Base-by-base conservation (phyloP, 2,113 vertebrate species). In the Empidonax alnorum region DNA sequence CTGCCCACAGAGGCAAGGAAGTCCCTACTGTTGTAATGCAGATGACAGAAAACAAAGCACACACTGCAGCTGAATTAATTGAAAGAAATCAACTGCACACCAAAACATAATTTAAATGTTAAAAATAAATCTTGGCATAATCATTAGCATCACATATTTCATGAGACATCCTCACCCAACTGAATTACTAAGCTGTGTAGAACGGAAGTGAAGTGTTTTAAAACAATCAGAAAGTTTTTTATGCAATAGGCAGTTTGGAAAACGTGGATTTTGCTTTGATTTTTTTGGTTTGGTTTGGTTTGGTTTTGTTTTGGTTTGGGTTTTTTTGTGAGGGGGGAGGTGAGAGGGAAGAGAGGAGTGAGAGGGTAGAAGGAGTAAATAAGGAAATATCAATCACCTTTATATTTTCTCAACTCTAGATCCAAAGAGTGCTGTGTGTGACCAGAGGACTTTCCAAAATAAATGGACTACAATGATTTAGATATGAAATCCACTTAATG, bases 21-120 rank as follows among this genome's bases (percentile, higher is more conserved):
- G 71, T 88, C 84, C 71, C 84, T 66, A 10, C 50, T 53, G 77
- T 65, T 96, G 91, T 55, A 84, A 96, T 96, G 94, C 92, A 97
- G 94, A 97, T 96, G 85, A 50, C 59, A 93, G 62, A 68, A 93
- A 83, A 25, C 23, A 80, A 93, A 49, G 14, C 67, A n/a, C 37
- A 46, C 13, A 28, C 11, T 74, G 56, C 59, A 84, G 61, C 50
- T 93, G 85, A 97, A 94, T 86, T 87, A 89, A 91, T 30, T 83
- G 28, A 92, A 67, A 89, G 49, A 68, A 91, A 82, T 49, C 8
- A 84, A 14, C 42, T 81, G 68, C 68, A 53, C 19, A 61, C 9
- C 22, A 42, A 79, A 84, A 63, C 27, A 76, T 15, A 73, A 86
- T 90, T 83, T 66, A 12, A 90, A 31, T 20, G 75, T 95, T 58